These are phyloP conservation scores for Drosophila elegans DNA, from an alignment of 1,140 invertebrate species.

Conservation along the genomic window DNA sequence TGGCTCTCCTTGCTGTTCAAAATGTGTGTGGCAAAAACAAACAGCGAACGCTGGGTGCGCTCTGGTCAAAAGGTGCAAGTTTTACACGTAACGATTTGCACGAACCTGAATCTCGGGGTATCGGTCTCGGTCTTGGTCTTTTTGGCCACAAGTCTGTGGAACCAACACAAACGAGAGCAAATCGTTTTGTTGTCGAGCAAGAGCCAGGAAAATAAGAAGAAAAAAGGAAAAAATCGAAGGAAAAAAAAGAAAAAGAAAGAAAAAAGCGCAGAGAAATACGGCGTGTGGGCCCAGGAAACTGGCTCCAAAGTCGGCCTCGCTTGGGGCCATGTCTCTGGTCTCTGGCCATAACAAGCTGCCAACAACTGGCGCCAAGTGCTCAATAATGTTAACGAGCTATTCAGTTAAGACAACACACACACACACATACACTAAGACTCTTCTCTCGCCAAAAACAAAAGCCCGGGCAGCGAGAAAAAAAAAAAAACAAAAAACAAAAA, in stretches of 20 bases:
- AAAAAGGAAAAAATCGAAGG: background rate
- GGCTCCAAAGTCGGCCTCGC: slow-evolving; percentile 61
- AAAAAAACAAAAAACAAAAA: slow-evolving; percentile 24
- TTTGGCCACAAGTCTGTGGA: slow-evolving; percentile 31
- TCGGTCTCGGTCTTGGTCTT: slow-evolving; percentile 7
- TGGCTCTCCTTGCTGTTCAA: slow-evolving; percentile 21
- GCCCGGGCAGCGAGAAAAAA: slow-evolving; percentile 25
- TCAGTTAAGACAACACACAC: slow-evolving; percentile 79
- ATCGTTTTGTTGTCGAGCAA: slow-evolving; percentile 79
- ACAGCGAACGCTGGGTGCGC: slow-evolving; percentile 47
- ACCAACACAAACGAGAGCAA: slow-evolving; percentile 80
- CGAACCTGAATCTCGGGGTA: slow-evolving; percentile 56
- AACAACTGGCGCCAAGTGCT: slow-evolving; percentile 84
- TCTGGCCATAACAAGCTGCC: slow-evolving; percentile 80
- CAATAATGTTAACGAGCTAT: slow-evolving; percentile 85
- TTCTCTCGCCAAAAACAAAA: slow-evolving; percentile 6
- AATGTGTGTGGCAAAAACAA: slow-evolving; percentile 65
- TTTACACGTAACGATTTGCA: slow-evolving; percentile 83
- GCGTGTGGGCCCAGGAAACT: slow-evolving; percentile 67
- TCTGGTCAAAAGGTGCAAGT: slow-evolving; percentile 82
- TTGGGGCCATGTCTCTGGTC: slow-evolving; percentile 70
- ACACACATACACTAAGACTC: slow-evolving; percentile 14
- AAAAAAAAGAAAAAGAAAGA: background rate
- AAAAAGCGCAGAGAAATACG: slow-evolving; percentile 14
- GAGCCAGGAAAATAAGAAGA: slow-evolving; percentile 7